Base-by-base conservation (phyloP, 1,140 invertebrate species). In the Holotrichia oblita region DNA sequence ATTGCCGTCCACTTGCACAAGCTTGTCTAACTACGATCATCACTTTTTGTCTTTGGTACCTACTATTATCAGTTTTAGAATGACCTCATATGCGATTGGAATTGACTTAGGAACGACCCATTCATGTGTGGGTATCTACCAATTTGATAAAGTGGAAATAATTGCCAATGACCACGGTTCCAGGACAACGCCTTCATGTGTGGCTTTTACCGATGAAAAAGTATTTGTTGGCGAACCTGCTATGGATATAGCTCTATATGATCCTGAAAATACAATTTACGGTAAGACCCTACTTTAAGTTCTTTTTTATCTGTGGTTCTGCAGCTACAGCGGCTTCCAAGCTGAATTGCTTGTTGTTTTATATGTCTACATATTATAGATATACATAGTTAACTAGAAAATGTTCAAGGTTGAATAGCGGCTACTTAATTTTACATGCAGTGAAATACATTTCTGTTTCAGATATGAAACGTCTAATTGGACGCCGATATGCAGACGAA, bases 81-180 rank as follows among this genome's bases (percentile, higher is more conserved):
- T 69, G 61, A 6, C 99, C 87, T 99, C 97, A 0, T 99, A 97
- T 88, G 95, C 99, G 8, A 97, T 99, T 41, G 73, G 34, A 74
- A 74, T 74, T 4, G 73, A 74, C n/a, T 41, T 74, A 34, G 73
- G 41, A 41, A 78, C 98, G 61, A 99, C 98, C 48, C 99, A 99
- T 88, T 99, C 97, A 0, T 99, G 98, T 88, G 95, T 99, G 22
- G 17, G 20, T 17, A 34, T 74, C 0, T 74, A 74, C 40, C 34
- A 20, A 74, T 17, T 40, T 74, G 73, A 34, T 40, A 74, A 78
- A 9, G 40, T 98, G 0, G 95, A 96, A 90, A 95, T 99, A 74
- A 95, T 99, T 83, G 97, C 98, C 89, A 99, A 99, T 90, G 93
- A 94, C 40, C 97, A 99, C 90, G 98, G 97, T 61, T 93, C 95